These are phyloP conservation scores for Auanema freiburgensis DNA, from an alignment of 2,888 invertebrate species.

Conservation along the genomic window DNA sequence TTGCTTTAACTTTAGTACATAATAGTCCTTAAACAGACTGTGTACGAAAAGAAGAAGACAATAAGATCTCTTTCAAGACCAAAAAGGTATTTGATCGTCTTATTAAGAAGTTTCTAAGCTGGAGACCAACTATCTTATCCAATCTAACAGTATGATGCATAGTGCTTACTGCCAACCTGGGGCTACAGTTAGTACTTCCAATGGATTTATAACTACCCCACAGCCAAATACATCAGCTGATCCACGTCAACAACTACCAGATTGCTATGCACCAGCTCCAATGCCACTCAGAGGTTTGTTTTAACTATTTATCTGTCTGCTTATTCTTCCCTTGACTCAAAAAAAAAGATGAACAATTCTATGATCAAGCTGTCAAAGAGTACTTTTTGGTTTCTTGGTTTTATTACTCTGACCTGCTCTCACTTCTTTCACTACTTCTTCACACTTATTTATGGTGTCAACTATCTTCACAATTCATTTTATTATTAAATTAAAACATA, in stretches of 20 bases:
- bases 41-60: no score
- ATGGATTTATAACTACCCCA: no score
- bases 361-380: no score
- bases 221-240: no score
- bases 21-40: no score
- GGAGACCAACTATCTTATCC: constrained; percentile 12
- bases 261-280: constrained; percentile 2
- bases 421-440: not conserved
- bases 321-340: not conserved
- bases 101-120: constrained; percentile 5
- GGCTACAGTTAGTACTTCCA: constrained; percentile 4
- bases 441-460: not conserved
- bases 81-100: no score
- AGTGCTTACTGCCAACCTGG: constrained; percentile 14
- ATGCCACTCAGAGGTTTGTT: constrained; percentile 12
- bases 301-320: constrained; percentile 4
- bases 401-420: constrained; percentile 4
- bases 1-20: no score
- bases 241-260: not conserved
- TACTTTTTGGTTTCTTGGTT: not conserved
- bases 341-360: no score
- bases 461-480: no score
- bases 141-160: constrained; percentile 17
- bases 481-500: no score
- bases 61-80: no score